Base-by-base conservation (phyloP, 2,888 invertebrate species). In the Philhelius pedissequus region DNA sequence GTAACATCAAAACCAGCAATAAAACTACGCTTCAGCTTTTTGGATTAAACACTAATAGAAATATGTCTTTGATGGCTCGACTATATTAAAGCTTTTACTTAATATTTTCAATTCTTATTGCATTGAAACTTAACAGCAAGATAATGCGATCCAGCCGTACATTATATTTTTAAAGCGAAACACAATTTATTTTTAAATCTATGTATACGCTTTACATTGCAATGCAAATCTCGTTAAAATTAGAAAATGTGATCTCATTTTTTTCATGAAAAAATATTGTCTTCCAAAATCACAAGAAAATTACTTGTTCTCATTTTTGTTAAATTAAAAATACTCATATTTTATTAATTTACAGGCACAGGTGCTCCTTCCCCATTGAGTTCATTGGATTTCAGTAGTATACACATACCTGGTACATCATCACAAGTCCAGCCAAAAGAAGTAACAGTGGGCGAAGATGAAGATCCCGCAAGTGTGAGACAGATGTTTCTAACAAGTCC, bases 401-500 rank as follows among this genome's bases (percentile, higher is more conserved):
- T 83, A 27, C 74, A 38, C 13, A 70, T 83, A 4, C 83, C 82
- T n/a, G 74, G 74, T 25, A 3, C 82, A 30, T 15, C 70, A 20
- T 54, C 76, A n/a, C n/a, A 68, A 38, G 45, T 62, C 20, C 20
- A 48, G 45, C 80, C 88, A 9, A 88, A 90, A 82, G 92, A 93
- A 18, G 91, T 91, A 50, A 89, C 91, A 80, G 90, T 92, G 4
- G 91, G 91, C 45, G 93, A 93, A 11, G 96, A 96, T 89, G 96
- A 97, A 89, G 96, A 97, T 92, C 97, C 97, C 7, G 95, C 95
- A 18, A 93, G 95, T 88, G 96, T 98, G 71, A 93, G 96, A 86
- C 96, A 97, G 89, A 96, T 97, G 95, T 95, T 98, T 88, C 91
- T 97, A 50, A 95, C 95, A 30, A 97, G 97, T 92, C 98, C 98